phyloP scores from a whole-genome alignment of 2,888 invertebrate genomes.

The Ferdinandea cuprea region DNA sequence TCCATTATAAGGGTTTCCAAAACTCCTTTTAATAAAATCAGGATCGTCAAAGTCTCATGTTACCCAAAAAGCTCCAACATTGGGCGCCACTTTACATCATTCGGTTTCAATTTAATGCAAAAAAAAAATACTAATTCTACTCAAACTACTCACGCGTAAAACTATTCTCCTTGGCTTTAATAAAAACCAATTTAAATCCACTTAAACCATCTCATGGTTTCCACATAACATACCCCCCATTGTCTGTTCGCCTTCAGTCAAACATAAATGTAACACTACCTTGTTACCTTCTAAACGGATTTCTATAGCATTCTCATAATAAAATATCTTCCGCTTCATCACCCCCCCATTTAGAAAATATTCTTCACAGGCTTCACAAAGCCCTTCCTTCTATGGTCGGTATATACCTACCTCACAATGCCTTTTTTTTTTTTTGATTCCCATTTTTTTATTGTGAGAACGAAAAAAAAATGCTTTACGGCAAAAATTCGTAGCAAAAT shows the following conservation, averaged over 20 bases:
- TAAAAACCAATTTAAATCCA: too few relatives aligned
- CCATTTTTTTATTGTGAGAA: not conserved
- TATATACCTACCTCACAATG: not conserved
- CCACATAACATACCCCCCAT: not conserved
- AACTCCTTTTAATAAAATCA: too few relatives aligned
- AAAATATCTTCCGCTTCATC: constrained; percentile 28
- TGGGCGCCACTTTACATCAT: too few relatives aligned
- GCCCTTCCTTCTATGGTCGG: not conserved
- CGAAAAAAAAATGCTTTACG: not conserved
- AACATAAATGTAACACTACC: not conserved
- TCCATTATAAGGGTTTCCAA: too few relatives aligned
- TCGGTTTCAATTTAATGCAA: too few relatives aligned
- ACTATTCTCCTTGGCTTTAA: too few relatives aligned
- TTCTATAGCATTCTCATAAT: constrained; percentile 6
- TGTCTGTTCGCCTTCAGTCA: not conserved
- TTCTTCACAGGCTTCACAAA: not conserved
- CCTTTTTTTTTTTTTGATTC: not conserved
- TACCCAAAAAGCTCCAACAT: too few relatives aligned
- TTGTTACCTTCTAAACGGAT: constrained; percentile 28
- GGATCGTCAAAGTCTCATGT: too few relatives aligned
- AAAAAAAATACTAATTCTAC: too few relatives aligned
- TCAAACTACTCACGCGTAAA: too few relatives aligned
- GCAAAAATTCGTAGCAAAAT: not conserved
- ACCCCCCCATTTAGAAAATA: not conserved
- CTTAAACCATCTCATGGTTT: too few relatives aligned